Evolutionary conservation across 2,113 vertebrate genomes (phyloP).

Genomic region (Tympanuchus pallidicinctus): DNA sequence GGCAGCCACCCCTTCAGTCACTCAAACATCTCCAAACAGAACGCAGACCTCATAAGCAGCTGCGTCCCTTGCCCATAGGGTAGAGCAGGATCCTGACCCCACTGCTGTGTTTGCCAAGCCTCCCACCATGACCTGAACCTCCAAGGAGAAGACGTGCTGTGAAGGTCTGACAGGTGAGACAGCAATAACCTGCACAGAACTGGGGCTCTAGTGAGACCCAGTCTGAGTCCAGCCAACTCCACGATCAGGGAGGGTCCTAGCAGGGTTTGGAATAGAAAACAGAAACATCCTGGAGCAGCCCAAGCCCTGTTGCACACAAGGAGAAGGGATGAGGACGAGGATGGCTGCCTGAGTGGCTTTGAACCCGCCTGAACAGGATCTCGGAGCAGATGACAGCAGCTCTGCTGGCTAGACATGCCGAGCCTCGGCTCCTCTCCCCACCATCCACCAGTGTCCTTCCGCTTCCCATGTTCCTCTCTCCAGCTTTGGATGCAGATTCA

Average conservation of each 20-base stretch:
- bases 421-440: background rate
- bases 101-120: background rate
- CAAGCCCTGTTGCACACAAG: background rate
- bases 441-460: conserved; percentile 22
- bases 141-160: background rate
- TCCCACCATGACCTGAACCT: background rate
- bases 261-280: background rate
- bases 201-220: background rate
- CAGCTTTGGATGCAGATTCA: conserved; percentile 12
- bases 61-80: background rate
- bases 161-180: background rate
- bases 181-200: background rate
- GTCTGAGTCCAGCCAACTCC: background rate
- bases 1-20: background rate
- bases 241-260: background rate
- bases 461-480: conserved; percentile 6
- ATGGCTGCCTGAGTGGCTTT: background rate
- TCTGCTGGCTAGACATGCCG: background rate
- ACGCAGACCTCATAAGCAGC: background rate
- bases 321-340: background rate
- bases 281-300: background rate
- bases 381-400: background rate
- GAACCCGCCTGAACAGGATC: background rate
- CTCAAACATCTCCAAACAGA: background rate
- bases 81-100: background rate